Evolutionary conservation across 2,113 vertebrate genomes (phyloP).

Genomic region (Rhea pennata): DNA sequence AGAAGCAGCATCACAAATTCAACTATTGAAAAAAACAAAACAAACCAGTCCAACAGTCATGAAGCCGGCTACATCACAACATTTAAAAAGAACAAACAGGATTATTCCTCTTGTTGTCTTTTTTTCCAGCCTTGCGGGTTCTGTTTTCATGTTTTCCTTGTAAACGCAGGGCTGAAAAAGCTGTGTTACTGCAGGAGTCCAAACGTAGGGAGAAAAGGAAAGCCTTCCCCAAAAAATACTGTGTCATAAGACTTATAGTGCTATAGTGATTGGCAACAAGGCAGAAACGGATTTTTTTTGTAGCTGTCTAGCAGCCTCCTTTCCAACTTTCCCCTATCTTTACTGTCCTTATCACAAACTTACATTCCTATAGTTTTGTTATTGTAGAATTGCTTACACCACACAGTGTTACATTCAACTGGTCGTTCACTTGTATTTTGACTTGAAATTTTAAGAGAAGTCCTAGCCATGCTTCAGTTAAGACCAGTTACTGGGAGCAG

Average conservation of each 20-base stretch:
- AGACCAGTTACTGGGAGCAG: rapidly evolving
- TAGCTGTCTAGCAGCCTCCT: background rate
- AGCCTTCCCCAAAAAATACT: background rate
- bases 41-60: background rate
- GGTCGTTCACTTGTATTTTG: rapidly evolving
- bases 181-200: background rate
- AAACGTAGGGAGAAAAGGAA: background rate
- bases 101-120: background rate
- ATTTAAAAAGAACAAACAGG: background rate
- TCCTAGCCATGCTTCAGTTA: rapidly evolving
- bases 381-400: rapidly evolving
- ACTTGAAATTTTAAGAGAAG: rapidly evolving
- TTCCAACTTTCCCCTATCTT: background rate
- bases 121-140: background rate
- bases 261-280: background rate
- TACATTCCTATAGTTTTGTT: rapidly evolving
- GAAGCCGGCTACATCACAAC: background rate
- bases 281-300: background rate
- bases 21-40: background rate
- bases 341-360: rapidly evolving
- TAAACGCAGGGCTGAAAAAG: background rate
- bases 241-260: rapidly evolving
- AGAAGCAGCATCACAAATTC: background rate
- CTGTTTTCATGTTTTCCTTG: background rate
- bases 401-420: rapidly evolving